Evolutionary conservation across 2,113 vertebrate species (phyloP), one percentile per base, ranked within the genome.

Genomic region (Merops nubicus): DNA sequence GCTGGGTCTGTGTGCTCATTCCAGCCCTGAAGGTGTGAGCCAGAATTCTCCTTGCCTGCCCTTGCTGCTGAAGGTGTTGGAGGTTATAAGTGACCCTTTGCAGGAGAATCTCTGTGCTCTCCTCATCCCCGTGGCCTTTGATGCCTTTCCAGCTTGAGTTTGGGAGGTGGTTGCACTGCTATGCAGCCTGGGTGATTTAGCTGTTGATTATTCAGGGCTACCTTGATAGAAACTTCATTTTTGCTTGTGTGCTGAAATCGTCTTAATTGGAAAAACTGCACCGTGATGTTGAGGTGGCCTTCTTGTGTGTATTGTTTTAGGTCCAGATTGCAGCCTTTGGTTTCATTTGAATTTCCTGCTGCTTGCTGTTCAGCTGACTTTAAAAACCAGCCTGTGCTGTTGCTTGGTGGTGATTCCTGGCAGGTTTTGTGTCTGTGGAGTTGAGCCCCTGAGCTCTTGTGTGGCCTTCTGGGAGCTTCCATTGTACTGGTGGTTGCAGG

Each of bases 31-130:
- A 59, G 60, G 23, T 15, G 14, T 21, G 2, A 10, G 9, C n/a
- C 51, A 45, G 50, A 6, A 8, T 28, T 78, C 33, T 81, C 40
- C 59, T 63, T 28, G 63, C 22, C 36, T 53, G 63, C 63, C 5
- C 16, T 34, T 31, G 43, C 29, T 59, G 23, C n/a, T n/a, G 3
- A 57, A 57, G 43, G 31, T 26, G 25, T 33, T 43, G n/a, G n/a
- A n/a, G n/a, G n/a, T n/a, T n/a, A n/a, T n/a, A n/a, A n/a, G n/a
- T n/a, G n/a, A n/a, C n/a, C n/a, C n/a, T n/a, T n/a, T n/a, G n/a
- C n/a, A n/a, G n/a, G n/a, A n/a, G n/a, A n/a, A n/a, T 17, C 34
- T 11, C 54, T 67, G 42, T 0, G 0, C 7, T 72, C 45, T 56
- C 29, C n/a, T 56, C 2, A 3, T 31, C 42, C 67, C 34, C 0